These are phyloP conservation scores for Microtus pennsylvanicus DNA, from an alignment of 2,113 vertebrate genomes.

Conservation along the genomic window DNA sequence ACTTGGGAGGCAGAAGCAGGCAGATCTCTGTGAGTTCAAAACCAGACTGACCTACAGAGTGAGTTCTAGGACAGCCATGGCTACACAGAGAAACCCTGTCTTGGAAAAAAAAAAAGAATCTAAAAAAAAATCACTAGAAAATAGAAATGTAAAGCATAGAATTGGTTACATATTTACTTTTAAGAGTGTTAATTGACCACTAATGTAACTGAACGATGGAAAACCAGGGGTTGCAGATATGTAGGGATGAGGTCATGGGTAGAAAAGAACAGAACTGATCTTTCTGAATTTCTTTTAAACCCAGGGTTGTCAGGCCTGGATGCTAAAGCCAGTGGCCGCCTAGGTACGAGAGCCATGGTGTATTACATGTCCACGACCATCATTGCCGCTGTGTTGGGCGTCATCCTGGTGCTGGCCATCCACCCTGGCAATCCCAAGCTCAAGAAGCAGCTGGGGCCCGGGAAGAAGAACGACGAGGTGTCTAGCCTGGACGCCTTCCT, in stretches of 20 bases:
- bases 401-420: constrained; percentile 97
- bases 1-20: too few relatives aligned
- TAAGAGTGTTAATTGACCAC: not conserved
- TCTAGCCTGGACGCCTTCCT: constrained; percentile 98
- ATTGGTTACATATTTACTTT: not conserved
- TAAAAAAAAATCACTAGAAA: not conserved
- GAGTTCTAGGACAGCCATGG: too few relatives aligned
- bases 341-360: constrained; percentile 98
- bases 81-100: too few relatives aligned
- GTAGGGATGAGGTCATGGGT: not conserved
- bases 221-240: not conserved
- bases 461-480: constrained; percentile 96
- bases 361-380: constrained; percentile 99
- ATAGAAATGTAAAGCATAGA: not conserved
- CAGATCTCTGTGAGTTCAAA: too few relatives aligned
- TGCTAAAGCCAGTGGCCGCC: constrained; percentile 97
- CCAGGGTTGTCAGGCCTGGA: constrained; percentile 96
- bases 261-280: not conserved
- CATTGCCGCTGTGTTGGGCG: constrained; percentile 97
- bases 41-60: too few relatives aligned
- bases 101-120: too few relatives aligned
- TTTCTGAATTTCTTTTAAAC: constrained; percentile 72
- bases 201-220: not conserved
- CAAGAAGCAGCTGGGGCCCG: constrained; percentile 95
- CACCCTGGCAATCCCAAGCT: constrained; percentile 98